Conservation (phyloP, 1,140 invertebrate genomes). For the Papilio xuthus region DNA sequence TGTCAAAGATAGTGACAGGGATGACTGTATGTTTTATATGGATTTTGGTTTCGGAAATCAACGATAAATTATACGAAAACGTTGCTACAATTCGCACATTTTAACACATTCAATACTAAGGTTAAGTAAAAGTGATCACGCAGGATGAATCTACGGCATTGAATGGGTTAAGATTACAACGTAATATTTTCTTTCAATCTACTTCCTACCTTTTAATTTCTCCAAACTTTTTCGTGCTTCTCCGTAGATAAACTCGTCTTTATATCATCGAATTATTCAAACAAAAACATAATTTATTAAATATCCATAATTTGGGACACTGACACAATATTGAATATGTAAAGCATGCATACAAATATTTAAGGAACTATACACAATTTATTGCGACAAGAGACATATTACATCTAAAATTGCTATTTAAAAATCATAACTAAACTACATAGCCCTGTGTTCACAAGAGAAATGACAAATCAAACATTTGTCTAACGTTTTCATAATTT, state of each 20-base stretch:
- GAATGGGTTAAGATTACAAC: slow-evolving; percentile 53
- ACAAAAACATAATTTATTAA: slow-evolving; percentile 49
- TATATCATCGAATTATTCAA: too few species aligned
- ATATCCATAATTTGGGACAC: slow-evolving; percentile 48
- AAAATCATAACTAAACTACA: slow-evolving; percentile 15
- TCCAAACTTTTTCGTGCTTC: too few species aligned
- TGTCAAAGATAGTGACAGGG: too few species aligned
- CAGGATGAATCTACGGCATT: too few species aligned
- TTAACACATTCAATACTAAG: neutral
- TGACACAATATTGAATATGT: slow-evolving; percentile 69
- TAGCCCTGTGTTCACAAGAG: slow-evolving; percentile 30
- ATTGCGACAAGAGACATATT: slow-evolving; percentile 28
- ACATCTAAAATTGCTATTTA: slow-evolving; percentile 30
- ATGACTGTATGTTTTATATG: too few species aligned
- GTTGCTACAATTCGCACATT: neutral
- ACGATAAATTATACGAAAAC: neutral
- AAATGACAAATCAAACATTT: neutral
- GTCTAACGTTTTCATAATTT: neutral
- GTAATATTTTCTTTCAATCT: slow-evolving; percentile 23
- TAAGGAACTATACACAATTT: slow-evolving; percentile 36
- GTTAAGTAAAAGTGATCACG: too few species aligned
- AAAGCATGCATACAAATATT: slow-evolving; percentile 36
- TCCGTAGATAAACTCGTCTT: too few species aligned
- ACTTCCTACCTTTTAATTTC: slow-evolving; percentile 9
- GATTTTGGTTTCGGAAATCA: too few species aligned